Evolutionary conservation across 2,797 vertebrate species (phyloP), one percentile per base, ranked within the genome.

Genomic region (Okamejei kenojei): DNA sequence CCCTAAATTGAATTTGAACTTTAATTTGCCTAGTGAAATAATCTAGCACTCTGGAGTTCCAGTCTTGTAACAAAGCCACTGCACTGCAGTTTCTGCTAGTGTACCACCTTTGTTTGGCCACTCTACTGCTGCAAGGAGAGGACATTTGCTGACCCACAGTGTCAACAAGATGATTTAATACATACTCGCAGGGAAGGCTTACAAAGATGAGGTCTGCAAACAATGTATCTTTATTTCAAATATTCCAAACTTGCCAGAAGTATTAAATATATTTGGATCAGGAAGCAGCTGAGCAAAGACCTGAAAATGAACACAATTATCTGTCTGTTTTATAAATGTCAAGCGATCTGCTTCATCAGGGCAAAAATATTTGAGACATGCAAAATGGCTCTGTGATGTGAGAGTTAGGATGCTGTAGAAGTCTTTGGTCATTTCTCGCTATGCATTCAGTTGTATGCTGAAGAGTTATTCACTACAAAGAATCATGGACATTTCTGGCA

Each of bases 181-280:
- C 74, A 77, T 29, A 10, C 26, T 77, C 29, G n/a, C 29, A 11
- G 11, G 71, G 19, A 19, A 73, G 71, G 17, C 21, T 73, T 2
- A 35, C 32, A 32, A 10, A 78, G 77, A 35, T 32, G 77, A 35
- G 77, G n/a, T 35, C n/a, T 78, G n/a, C 19, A 10, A 32, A 32
- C 77, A 78, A 78, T 15, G 2, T 78, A 78, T 35, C 77, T 15
- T 32, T 32, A 32, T 78, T 78, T 35, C 2, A 78, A 7, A 78
- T 35, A 32, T 78, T 78, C 77, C 2, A 78, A 78, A 78, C 13
- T 78, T 78, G 32, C 77, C n/a, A 32, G n/a, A 78, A 78, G n/a
- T 78, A 78, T 78, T 78, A 78, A 78, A 35, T 78, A 78, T 78
- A 78, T 78, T 78, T 78, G 17, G 77, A 78, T 78, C 26, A 32